These are phyloP conservation scores for Drosophila pallidifrons DNA, from an alignment of 1,140 invertebrate species.

Conservation along the genomic window DNA sequence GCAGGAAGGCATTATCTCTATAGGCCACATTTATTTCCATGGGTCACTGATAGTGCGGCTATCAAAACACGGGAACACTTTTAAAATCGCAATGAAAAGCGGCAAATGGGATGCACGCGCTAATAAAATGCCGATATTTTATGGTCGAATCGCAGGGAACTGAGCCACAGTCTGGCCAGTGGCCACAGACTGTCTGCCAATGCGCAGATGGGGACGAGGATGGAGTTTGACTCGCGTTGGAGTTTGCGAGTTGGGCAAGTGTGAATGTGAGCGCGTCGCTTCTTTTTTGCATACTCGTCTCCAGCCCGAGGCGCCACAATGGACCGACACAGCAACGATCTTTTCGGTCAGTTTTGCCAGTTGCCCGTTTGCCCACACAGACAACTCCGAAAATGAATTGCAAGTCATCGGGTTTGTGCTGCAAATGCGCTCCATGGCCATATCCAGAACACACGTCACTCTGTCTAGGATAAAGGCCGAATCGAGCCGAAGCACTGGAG, in stretches of 20 bases:
- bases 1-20: constrained; percentile 76
- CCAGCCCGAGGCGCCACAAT: constrained; percentile 48
- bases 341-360: constrained; percentile 24
- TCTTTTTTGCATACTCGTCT: constrained; percentile 58
- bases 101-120: constrained; percentile 83
- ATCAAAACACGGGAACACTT: constrained; percentile 85
- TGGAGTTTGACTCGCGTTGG: constrained; percentile 13
- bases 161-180: background rate
- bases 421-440: constrained; percentile 40
- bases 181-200: constrained; percentile 13
- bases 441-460: constrained; percentile 83
- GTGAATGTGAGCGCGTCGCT: constrained; percentile 65
- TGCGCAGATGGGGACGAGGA: constrained; percentile 1
- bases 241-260: constrained; percentile 55
- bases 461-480: constrained; percentile 78
- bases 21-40: constrained; percentile 85
- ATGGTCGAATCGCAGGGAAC: constrained; percentile 52
- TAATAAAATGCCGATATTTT: constrained; percentile 84
- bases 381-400: constrained; percentile 76
- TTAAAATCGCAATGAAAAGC: constrained; percentile 84
- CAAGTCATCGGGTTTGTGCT: constrained; percentile 67
- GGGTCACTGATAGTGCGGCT: constrained; percentile 84
- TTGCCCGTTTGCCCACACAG: constrained; percentile 62
- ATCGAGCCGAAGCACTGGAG: background rate
- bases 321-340: constrained; percentile 18